Base-by-base conservation (phyloP, 2,888 invertebrate genomes). In the Agapostemon virescens region DNA sequence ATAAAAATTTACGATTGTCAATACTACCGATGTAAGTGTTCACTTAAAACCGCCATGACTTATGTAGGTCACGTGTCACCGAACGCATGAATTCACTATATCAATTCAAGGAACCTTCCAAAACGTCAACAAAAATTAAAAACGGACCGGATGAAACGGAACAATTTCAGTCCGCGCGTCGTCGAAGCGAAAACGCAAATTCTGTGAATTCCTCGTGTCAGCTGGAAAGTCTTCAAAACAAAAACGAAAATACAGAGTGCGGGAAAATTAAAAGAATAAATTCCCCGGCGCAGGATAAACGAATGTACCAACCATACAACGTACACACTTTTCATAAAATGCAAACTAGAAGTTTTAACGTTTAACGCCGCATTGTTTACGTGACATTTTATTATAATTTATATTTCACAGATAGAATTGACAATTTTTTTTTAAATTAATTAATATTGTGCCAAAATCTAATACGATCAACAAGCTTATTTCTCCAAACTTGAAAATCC, bases 181-280 rank as follows among this genome's bases (percentile, higher is more conserved):
- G 36, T 36, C 36, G 13, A 33, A 63, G 63, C 36, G 11, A 13
- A 63, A 36, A 63, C 63, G n/a, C 63, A 20, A 36, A 36, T 36
- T 36, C 63, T n/a, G n/a, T 36, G 61, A 20, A 61, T 55, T 55
- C 61, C 61, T 33, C 33, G 7, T 20, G 20, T 30, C 61, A 20
- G 61, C 61, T 33, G 63, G n/a, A 36, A 63, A 63, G 33, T 63
- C 63, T 63, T 36, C 36, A 36, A n/a, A 63, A 36, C 63, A 63
- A 63, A 33, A 63, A 63, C 55, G 55, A 55, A n/a, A 42, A 45
- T 30, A 42, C 23, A 20, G 30, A 15, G n/a, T n/a, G 58, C 49
- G 7, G 66, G 30, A 69, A 64, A 55, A 55, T 55, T 55, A 15
- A 55, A 15, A n/a, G 36, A 55, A 55, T 55, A 40, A 26, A 38